A percentile compares a stretch with the other conserved stretches of the same genome.
These are phyloP conservation scores for Augochlorella aurata DNA, from an alignment of 2,888 invertebrate species.

Conservation along the genomic window DNA sequence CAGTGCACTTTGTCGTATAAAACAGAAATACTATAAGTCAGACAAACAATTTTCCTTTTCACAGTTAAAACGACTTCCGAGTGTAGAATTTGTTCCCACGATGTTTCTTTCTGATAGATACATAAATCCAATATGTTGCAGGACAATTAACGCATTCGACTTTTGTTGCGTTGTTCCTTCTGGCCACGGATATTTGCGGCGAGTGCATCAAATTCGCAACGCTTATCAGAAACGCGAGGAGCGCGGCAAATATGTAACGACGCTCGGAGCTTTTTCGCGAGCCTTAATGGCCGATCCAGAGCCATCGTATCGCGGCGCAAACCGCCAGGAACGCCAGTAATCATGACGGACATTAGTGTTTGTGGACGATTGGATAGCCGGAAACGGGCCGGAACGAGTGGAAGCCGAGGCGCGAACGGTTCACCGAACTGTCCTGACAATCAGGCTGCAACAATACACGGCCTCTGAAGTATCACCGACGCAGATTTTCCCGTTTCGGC, in stretches of 20 bases:
- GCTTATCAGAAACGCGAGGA: not conserved
- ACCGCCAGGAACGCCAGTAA: not conserved
- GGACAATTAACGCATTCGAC: too few relatives aligned
- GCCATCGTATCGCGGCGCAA: not conserved
- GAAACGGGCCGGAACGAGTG: conserved; percentile 2
- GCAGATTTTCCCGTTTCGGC: conserved; percentile 22
- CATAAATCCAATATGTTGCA: too few relatives aligned
- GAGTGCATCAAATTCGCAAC: too few relatives aligned
- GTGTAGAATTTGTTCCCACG: too few relatives aligned
- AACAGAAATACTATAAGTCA: too few relatives aligned
- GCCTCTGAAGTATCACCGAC: conserved; percentile 25
- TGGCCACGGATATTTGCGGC: not conserved
- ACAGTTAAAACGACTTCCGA: too few relatives aligned
- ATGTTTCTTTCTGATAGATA: too few relatives aligned
- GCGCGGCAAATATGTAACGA: not conserved
- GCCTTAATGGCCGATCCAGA: not conserved
- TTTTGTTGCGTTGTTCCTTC: too few relatives aligned
- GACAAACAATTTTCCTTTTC: too few relatives aligned
- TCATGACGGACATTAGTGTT: not conserved
- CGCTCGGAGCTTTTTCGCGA: not conserved
- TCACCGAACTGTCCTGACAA: not conserved
- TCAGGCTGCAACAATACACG: conserved; percentile 27
- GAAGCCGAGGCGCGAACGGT: not conserved
- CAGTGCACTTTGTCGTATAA: too few relatives aligned
- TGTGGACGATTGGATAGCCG: not conserved